These are phyloP conservation scores for Paragorgia papillata DNA, from an alignment of 92 coral and sea anemone genomes.

Conservation along the genomic window DNA sequence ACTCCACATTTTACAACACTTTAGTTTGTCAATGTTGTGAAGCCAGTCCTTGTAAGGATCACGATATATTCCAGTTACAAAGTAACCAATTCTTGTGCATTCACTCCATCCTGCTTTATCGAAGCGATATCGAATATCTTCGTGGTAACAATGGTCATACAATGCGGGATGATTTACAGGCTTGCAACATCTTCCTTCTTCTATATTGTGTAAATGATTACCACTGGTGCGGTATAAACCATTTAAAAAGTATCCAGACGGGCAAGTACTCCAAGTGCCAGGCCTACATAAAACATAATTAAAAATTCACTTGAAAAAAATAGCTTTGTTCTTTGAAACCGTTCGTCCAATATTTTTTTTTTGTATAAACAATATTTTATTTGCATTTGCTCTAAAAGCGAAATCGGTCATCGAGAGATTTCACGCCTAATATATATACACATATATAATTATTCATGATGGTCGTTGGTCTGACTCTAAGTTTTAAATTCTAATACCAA, in stretches of 20 bases:
- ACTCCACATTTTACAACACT: slow-evolving; percentile 61
- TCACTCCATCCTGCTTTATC: slow-evolving; percentile 17
- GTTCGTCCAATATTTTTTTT: too few relatives aligned
- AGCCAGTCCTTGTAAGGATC: slow-evolving; percentile 54
- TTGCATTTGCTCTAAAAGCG: too few relatives aligned
- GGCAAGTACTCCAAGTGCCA: slow-evolving; percentile 7
- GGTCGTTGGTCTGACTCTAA: too few relatives aligned
- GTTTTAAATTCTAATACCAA: too few relatives aligned
- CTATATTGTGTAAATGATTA: slow-evolving; percentile 16
- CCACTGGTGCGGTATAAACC: slow-evolving; percentile 16
- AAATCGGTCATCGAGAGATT: too few relatives aligned
- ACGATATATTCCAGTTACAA: slow-evolving; percentile 58
- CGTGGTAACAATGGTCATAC: slow-evolving; percentile 19
- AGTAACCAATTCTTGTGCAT: slow-evolving; percentile 48
- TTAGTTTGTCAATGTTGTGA: slow-evolving; percentile 55
- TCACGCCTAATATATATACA: too few relatives aligned
- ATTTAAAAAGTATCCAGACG: slow-evolving; percentile 10
- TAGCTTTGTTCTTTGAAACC: too few relatives aligned
- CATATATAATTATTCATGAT: too few relatives aligned
- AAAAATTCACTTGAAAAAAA: too few relatives aligned
- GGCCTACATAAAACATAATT: background rate
- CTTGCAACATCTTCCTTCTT: slow-evolving; percentile 18
- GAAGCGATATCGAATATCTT: background rate
- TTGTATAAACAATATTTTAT: too few relatives aligned
- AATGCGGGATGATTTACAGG: slow-evolving; percentile 8